These are phyloP conservation scores for Plebejus melissa DNA, from an alignment of 2,888 invertebrate genomes.

Conservation along the genomic window DNA sequence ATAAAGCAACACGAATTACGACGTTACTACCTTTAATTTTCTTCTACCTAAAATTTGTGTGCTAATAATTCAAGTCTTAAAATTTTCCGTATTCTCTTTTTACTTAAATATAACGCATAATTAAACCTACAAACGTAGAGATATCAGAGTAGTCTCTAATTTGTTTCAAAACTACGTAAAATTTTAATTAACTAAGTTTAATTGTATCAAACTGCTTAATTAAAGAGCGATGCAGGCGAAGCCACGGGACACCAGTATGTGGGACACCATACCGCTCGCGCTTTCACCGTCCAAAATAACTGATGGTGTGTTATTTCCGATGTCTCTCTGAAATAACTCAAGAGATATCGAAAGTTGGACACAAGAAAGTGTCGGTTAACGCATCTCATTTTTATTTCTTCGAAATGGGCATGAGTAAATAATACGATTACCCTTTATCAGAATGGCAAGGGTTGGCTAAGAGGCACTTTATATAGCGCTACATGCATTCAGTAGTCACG, in stretches of 20 bases:
- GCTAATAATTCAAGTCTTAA: not conserved
- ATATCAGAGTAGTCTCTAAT: no score
- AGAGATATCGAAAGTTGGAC: slow-evolving; percentile 30
- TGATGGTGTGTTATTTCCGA: slow-evolving; percentile 31
- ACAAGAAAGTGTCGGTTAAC: slow-evolving; percentile 33
- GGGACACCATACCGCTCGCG: slow-evolving; percentile 22
- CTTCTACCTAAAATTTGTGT: no score
- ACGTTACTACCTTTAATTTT: no score
- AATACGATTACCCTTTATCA: slow-evolving; percentile 4
- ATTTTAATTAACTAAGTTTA: no score
- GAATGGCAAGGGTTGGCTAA: not conserved
- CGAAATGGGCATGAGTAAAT: not conserved
- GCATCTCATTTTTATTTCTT: not conserved
- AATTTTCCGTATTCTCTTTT: not conserved
- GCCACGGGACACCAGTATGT: slow-evolving; percentile 3
- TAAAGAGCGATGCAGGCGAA: not conserved
- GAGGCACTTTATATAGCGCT: not conserved
- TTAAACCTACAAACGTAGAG: not conserved
- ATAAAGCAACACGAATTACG: no score
- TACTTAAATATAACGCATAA: no score
- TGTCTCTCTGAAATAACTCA: slow-evolving; percentile 31
- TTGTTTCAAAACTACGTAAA: not conserved
- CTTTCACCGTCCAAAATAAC: slow-evolving; percentile 35
- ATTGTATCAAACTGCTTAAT: not conserved
- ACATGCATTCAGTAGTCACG: slow-evolving; percentile 8